These are phyloP conservation scores for Semotilus atromaculatus DNA, from an alignment of 2,797 vertebrate genomes.

Conservation along the genomic window DNA sequence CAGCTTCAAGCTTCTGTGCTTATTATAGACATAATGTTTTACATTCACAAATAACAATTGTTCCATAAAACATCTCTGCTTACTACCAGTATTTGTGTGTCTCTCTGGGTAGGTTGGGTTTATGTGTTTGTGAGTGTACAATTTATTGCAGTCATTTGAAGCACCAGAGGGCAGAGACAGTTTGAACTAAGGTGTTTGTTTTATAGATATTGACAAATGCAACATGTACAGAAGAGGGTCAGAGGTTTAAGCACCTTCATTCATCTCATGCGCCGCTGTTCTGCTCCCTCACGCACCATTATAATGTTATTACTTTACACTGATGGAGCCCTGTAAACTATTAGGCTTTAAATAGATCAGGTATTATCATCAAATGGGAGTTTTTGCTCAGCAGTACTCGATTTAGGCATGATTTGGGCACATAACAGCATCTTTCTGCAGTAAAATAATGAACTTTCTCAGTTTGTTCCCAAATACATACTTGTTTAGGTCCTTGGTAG, in stretches of 20 bases:
- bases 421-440: background rate
- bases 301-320: constrained; percentile 26
- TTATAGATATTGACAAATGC: constrained; percentile 53
- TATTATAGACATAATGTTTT: constrained; percentile 24
- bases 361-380: constrained; percentile 19
- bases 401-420: background rate
- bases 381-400: background rate
- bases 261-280: constrained; percentile 16
- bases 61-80: constrained; percentile 16
- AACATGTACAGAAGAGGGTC: constrained; percentile 33
- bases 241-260: constrained; percentile 39
- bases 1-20: background rate
- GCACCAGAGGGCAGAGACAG: constrained; percentile 24
- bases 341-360: constrained; percentile 32
- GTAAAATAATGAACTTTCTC: background rate
- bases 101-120: background rate
- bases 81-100: constrained; percentile 38
- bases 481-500: background rate
- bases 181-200: constrained; percentile 45
- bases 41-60: constrained; percentile 9
- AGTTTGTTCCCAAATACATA: background rate
- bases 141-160: constrained; percentile 46
- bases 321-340: background rate
- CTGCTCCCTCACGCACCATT: constrained; percentile 26
- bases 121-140: constrained; percentile 9